Conservation (phyloP, 2,888 invertebrate species). For the Drosophila diplacantha region DNA sequence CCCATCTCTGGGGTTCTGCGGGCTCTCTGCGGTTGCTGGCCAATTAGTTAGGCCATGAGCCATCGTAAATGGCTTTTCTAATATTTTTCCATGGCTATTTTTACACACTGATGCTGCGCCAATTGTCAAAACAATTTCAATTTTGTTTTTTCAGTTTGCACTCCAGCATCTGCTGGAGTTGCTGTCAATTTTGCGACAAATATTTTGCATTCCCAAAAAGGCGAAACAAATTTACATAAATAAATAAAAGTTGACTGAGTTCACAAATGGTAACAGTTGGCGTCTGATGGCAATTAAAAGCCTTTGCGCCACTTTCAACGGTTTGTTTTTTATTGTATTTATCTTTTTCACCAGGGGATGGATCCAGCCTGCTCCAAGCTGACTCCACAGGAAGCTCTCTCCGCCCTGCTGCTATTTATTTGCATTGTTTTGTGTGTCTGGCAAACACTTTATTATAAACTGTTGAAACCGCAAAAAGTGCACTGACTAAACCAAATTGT, state of each 20-base stretch:
- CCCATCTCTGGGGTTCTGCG: background rate
- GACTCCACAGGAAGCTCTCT: background rate
- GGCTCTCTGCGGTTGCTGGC: constrained; percentile 1
- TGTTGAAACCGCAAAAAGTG: constrained; percentile 59
- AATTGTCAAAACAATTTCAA: constrained; percentile 64
- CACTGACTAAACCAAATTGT: constrained; percentile 37
- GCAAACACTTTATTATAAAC: constrained; percentile 61
- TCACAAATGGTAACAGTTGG: constrained; percentile 61
- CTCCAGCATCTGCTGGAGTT: constrained; percentile 14
- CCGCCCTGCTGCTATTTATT: constrained; percentile 28
- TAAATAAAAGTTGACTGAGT: constrained; percentile 65
- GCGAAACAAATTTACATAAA: constrained; percentile 64
- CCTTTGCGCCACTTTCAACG: constrained; percentile 35
- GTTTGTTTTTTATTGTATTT: constrained; percentile 37
- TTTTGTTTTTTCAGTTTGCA: constrained; percentile 52
- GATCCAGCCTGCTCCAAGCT: constrained; percentile 12
- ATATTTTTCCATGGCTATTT: constrained; percentile 40
- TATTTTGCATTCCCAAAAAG: constrained; percentile 42
- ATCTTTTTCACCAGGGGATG: constrained; percentile 22
- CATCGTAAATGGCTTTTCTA: constrained; percentile 24
- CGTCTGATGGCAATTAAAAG: constrained; percentile 67
- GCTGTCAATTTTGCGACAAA: constrained; percentile 59
- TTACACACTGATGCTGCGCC: constrained; percentile 34
- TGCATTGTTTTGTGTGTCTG: constrained; percentile 48
- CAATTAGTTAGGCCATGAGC: constrained; percentile 32